Percentiles rank a stretch among this genome's conserved stretches.
Evolutionary conservation across 2,113 vertebrate genomes (phyloP).

Genomic region (Tinamus guttatus): DNA sequence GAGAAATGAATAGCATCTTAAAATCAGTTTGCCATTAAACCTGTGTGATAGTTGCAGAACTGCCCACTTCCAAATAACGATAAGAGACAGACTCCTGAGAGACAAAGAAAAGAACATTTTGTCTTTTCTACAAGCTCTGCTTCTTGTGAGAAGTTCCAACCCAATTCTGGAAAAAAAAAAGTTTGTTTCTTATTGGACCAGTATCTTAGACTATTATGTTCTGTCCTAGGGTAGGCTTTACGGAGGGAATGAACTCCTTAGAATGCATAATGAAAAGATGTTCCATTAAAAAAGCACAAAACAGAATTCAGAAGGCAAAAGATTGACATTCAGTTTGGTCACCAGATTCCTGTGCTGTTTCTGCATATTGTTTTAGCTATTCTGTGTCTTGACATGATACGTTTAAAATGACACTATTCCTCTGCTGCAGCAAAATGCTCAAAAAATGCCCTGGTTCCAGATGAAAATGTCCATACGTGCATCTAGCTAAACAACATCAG

Average conservation of each 20-base stretch:
- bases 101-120: neutral
- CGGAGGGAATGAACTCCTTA: neutral
- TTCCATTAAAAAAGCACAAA: neutral
- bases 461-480: neutral
- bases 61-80: neutral
- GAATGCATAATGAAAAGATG: neutral
- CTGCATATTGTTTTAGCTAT: neutral
- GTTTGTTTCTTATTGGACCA: neutral
- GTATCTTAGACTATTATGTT: neutral
- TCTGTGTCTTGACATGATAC: neutral
- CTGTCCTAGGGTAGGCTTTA: neutral
- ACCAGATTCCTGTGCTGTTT: neutral
- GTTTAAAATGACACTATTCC: neutral
- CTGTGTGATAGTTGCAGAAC: neutral
- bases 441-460: neutral
- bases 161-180: neutral
- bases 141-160: neutral
- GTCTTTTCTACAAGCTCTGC: neutral
- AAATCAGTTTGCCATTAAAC: constrained; percentile 3
- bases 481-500: neutral
- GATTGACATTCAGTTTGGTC: neutral
- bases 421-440: neutral
- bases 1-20: neutral
- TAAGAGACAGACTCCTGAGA: neutral
- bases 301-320: neutral